Percentiles rank a stretch among this genome's conserved stretches.
Evolutionary conservation across 2,888 invertebrate species (phyloP).

Genomic region (Melieria omissa): DNA sequence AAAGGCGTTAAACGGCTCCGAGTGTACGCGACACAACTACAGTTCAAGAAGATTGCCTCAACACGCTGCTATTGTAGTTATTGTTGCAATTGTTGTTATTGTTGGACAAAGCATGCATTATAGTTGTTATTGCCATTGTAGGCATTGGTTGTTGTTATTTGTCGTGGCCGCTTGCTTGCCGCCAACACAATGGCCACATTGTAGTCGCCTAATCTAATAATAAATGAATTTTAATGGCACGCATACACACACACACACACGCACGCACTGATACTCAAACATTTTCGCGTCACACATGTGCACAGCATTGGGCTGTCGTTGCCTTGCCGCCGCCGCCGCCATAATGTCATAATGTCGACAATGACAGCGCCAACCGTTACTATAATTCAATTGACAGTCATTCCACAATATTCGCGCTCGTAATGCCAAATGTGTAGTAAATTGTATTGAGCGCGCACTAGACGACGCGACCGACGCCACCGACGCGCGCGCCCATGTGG

Average conservation of each 20-base stretch:
- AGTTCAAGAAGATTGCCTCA: no score
- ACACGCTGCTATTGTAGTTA: no score
- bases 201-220: conserved; percentile 35
- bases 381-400: conserved; percentile 41
- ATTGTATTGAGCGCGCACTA: conserved; percentile 19
- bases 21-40: no score
- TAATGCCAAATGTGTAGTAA: conserved; percentile 31
- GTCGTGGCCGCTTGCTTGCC: no score
- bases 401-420: conserved; percentile 26
- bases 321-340: not conserved
- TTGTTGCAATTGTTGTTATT: no score
- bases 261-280: not conserved
- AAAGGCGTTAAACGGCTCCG: no score
- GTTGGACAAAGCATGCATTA: no score
- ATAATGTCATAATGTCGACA: conserved; percentile 25
- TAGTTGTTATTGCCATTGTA: no score
- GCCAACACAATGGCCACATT: not conserved
- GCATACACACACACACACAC: not conserved
- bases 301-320: not conserved
- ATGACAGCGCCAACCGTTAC: conserved; percentile 33
- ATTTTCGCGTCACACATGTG: not conserved
- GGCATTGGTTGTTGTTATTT: no score
- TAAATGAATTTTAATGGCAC: conserved; percentile 35
- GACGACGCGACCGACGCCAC: not conserved
- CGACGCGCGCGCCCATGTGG: not conserved